A percentile compares a stretch with the other conserved stretches of the same genome.
phyloP scores from a whole-genome alignment of 2,797 vertebrate genomes.

The Tangara arthus region DNA sequence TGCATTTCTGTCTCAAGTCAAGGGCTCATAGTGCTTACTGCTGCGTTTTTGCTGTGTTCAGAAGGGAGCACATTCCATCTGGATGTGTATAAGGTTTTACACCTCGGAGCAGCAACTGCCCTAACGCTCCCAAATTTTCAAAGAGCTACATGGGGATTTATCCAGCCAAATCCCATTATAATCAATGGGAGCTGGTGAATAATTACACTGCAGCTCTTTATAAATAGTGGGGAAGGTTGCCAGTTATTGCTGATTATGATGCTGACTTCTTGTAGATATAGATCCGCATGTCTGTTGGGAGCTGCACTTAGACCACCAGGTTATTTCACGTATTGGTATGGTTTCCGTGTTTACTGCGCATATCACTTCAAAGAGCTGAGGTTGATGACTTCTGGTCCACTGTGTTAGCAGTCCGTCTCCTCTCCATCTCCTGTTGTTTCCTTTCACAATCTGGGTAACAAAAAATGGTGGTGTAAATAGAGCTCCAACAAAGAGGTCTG shows the following conservation, averaged over 20 bases:
- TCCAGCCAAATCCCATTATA: conserved; percentile 59
- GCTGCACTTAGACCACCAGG: conserved; percentile 5
- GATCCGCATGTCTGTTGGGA: background rate
- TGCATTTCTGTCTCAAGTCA: background rate
- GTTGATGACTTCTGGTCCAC: conserved; percentile 63
- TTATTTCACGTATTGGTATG: background rate
- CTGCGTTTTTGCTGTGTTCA: background rate
- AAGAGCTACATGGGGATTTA: conserved; percentile 64
- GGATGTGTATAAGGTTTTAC: background rate
- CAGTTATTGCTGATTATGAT: background rate
- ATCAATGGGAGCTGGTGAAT: conserved; percentile 28
- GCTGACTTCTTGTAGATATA: conserved; percentile 20
- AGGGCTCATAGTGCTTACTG: background rate
- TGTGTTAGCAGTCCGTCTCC: conserved; percentile 46
- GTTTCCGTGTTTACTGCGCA: conserved; percentile 28
- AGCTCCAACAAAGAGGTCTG: conserved; percentile 60
- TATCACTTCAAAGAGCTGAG: conserved; percentile 48
- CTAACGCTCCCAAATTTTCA: conserved; percentile 47
- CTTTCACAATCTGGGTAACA: conserved; percentile 59
- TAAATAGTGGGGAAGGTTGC: background rate
- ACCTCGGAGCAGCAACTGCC: background rate
- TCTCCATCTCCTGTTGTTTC: conserved; percentile 65
- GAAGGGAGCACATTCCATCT: background rate
- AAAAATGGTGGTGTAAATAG: conserved; percentile 71
- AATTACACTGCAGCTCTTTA: conserved; percentile 20